Conservation (phyloP, 2,888 invertebrate species). For the Notocelia uddmanniana region DNA sequence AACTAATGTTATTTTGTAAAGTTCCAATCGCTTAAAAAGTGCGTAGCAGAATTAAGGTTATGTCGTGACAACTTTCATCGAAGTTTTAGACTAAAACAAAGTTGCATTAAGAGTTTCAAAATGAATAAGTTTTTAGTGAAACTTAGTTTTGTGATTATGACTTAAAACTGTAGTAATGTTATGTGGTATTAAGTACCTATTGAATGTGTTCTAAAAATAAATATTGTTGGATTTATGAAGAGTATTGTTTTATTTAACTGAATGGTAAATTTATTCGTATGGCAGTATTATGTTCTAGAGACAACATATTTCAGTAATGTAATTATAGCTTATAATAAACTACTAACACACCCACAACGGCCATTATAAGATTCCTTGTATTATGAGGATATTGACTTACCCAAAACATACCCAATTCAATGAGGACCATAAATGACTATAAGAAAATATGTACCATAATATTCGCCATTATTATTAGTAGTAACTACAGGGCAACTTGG, state of each 20-base stretch:
- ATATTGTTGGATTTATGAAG: not conserved
- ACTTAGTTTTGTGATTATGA: not conserved
- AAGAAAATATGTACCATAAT: not conserved
- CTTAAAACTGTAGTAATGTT: not conserved
- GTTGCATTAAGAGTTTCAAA: not conserved
- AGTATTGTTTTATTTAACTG: not conserved
- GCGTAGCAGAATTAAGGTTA: slow-evolving; percentile 17
- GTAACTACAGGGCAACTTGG: not conserved
- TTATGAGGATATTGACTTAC: not conserved
- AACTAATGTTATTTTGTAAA: not conserved
- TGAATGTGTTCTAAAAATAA: not conserved
- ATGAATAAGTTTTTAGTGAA: not conserved
- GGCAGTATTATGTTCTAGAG: too few relatives aligned
- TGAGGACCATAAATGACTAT: not conserved
- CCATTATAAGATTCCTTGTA: not conserved
- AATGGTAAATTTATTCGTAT: too few relatives aligned
- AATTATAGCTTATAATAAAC: not conserved
- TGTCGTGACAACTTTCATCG: not conserved
- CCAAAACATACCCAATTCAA: too few relatives aligned
- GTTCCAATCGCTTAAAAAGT: not conserved
- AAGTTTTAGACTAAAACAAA: slow-evolving; percentile 15
- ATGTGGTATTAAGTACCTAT: not conserved
- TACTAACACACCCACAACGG: not conserved
- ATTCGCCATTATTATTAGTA: not conserved
- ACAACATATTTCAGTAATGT: too few relatives aligned